Evolutionary conservation across 1,140 invertebrate genomes (phyloP).

Genomic region (Aphidius ervi): DNA sequence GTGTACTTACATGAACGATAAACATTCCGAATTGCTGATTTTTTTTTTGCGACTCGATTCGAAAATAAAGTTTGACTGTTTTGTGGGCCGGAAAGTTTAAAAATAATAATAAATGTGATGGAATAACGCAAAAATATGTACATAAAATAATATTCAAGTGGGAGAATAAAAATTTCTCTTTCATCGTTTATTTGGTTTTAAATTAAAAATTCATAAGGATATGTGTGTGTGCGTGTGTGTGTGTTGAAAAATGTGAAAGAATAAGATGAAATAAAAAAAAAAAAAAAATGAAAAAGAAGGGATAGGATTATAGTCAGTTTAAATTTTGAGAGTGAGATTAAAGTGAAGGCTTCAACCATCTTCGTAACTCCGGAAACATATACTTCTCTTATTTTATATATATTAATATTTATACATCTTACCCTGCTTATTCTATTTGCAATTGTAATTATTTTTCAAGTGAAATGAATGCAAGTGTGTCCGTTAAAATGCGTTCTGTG

Average conservation of each 20-base stretch:
- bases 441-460: slow-evolving; percentile 23
- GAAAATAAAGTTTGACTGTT: too few species aligned
- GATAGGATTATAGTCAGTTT: slow-evolving; percentile 1
- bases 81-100: too few species aligned
- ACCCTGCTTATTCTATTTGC: slow-evolving; percentile 27
- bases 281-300: neutral
- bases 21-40: too few species aligned
- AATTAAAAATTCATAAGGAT: too few species aligned
- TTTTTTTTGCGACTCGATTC: too few species aligned
- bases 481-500: slow-evolving; percentile 17
- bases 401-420: slow-evolving; percentile 28
- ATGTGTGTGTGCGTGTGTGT: neutral
- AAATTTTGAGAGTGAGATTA: neutral
- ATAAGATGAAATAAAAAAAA: neutral
- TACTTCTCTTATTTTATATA: slow-evolving; percentile 2
- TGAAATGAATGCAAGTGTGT: slow-evolving; percentile 22
- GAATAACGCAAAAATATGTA: too few species aligned
- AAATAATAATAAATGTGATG: too few species aligned
- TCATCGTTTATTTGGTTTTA: slow-evolving; percentile 4
- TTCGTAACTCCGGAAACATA: slow-evolving; percentile 19
- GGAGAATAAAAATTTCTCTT: slow-evolving; percentile 20
- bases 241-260: neutral
- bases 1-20: too few species aligned
- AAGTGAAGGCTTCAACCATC: slow-evolving; percentile 3
- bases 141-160: neutral